phyloP scores from a whole-genome alignment of 2,888 invertebrate genomes.

The Orgyia antiqua region DNA sequence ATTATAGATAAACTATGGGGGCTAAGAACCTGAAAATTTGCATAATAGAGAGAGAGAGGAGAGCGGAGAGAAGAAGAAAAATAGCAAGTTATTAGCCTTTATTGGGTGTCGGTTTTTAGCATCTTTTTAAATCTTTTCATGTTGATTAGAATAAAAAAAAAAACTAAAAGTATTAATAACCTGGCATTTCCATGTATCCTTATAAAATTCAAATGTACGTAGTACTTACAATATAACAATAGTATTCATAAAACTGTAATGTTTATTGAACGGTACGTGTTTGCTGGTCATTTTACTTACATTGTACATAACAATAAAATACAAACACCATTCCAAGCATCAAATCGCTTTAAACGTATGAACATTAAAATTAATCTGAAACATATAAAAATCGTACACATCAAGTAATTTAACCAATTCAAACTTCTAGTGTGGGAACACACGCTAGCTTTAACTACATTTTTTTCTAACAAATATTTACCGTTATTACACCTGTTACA shows the following conservation, averaged over 20 bases:
- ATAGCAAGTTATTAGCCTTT: too few relatives aligned
- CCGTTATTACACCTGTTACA: conserved; percentile 40
- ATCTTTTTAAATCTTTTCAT: too few relatives aligned
- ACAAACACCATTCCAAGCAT: conserved; percentile 17
- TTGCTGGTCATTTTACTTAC: background rate
- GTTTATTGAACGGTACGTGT: conserved; percentile 7
- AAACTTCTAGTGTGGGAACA: conserved; percentile 57
- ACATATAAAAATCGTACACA: conserved; percentile 29
- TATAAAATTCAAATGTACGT: background rate
- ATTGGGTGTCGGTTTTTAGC: too few relatives aligned
- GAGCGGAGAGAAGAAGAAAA: too few relatives aligned
- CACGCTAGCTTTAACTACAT: conserved; percentile 35
- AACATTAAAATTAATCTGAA: conserved; percentile 24
- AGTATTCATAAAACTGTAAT: background rate
- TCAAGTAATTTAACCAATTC: conserved; percentile 35
- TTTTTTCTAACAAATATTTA: conserved; percentile 45
- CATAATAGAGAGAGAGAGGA: too few relatives aligned
- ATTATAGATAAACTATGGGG: too few relatives aligned
- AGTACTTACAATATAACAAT: background rate
- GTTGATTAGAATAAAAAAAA: too few relatives aligned
- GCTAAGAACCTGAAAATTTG: too few relatives aligned
- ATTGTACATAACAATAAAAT: conserved; percentile 10
- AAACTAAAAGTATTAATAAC: too few relatives aligned
- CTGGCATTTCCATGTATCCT: background rate
- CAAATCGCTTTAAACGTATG: conserved; percentile 21